Base-by-base conservation (phyloP, 2,888 invertebrate genomes). In the Leucoptera coffeella region DNA sequence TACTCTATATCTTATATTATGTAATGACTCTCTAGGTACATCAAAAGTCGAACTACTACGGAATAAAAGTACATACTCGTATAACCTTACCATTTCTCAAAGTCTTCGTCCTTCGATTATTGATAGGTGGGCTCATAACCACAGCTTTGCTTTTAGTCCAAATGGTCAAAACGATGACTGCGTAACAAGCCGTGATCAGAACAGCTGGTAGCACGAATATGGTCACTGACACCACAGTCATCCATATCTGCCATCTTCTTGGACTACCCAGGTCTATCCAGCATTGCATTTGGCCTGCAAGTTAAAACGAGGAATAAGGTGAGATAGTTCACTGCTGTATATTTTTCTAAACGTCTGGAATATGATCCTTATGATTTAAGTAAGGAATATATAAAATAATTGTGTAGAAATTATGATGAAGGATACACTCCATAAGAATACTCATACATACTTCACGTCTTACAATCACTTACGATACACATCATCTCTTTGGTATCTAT, bases 111-210 rank as follows among this genome's bases (percentile, higher is more conserved):
- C 64, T 46, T 31, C 67, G 49, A 10, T 7, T 61, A 32, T 59
- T 64, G 23, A 64, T 49, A 3, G 72, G 69, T 2, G 75, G 75
- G 17, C 62, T 69, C 61, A 73, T 71, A 3, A 74, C 77, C 4
- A 82, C 73, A 2, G 79, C 73, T 39, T 81, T 78, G 43, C 83
- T 82, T 47, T 89, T 89, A 4, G 85, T 82, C 94, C 93, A 94
- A 39, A 94, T 93, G 6, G 93, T 92, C 44, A 83, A 76, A 2
- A 94, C 90, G 41, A 94, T 94, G 40, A 92, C 80, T 6, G 86
- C 81, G 52, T 94, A 94, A 51, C 94, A 94, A 3, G 85, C 84
- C 3, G 87, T 81, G 33, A 94, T 94, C 37, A 93, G 85, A 28
- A 92, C 45, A 0, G 92, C 86, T 0, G 94, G 94, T 14, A 90